These are phyloP conservation scores for Campylomormyrus numenius DNA, from an alignment of 2,113 vertebrate genomes.

Conservation along the genomic window DNA sequence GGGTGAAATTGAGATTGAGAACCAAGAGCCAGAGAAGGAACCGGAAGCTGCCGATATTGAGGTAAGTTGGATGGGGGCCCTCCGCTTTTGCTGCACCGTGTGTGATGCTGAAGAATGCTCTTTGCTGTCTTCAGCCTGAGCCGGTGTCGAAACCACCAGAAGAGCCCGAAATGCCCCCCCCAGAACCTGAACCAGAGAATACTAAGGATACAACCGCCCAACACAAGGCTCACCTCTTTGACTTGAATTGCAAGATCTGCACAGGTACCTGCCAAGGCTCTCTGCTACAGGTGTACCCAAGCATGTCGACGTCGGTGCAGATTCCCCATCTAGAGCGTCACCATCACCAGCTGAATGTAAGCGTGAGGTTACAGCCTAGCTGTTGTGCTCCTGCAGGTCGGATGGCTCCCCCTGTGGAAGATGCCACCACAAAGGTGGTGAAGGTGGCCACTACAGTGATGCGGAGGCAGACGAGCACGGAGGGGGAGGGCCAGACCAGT, in stretches of 20 bases:
- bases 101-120: background rate
- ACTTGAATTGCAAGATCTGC: conserved; percentile 97
- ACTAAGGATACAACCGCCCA: conserved; percentile 81
- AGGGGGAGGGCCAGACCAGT: conserved; percentile 66
- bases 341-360: background rate
- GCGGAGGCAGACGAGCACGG: conserved; percentile 76
- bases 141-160: conserved; percentile 61
- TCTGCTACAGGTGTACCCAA: background rate
- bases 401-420: conserved; percentile 83
- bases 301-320: background rate
- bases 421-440: conserved; percentile 76
- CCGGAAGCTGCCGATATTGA: conserved; percentile 72
- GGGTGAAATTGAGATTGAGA: conserved; percentile 98
- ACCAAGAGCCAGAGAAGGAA: conserved; percentile 81
- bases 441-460: conserved; percentile 83
- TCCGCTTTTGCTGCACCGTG: background rate
- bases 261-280: conserved; percentile 67
- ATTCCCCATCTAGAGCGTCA: background rate
- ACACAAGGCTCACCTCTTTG: conserved; percentile 94
- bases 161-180: conserved; percentile 64
- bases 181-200: conserved; percentile 64
- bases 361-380: background rate
- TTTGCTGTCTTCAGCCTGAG: conserved; percentile 52
- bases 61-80: conserved; percentile 47
- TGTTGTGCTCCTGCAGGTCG: conserved; percentile 62